These are phyloP conservation scores for Notothenia coriiceps DNA, from an alignment of 2,113 vertebrate species.

Conservation along the genomic window DNA sequence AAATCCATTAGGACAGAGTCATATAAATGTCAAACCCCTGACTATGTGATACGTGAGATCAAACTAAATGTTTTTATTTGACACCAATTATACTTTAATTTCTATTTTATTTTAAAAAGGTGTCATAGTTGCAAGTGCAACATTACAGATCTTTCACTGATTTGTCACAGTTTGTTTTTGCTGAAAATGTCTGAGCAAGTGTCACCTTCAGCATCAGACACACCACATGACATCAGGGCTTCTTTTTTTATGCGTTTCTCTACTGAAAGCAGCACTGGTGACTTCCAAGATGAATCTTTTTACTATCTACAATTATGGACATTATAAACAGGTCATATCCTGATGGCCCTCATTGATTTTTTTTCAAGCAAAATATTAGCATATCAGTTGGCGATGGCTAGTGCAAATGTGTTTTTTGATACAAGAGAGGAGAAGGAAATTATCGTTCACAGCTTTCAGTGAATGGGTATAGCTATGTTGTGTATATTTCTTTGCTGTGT, in stretches of 20 bases:
- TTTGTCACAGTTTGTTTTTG: constrained; percentile 34
- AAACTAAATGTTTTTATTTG: constrained; percentile 29
- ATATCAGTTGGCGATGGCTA: constrained; percentile 7
- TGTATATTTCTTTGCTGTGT: constrained; percentile 17
- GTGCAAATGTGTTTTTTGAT: constrained; percentile 41
- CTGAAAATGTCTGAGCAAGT: constrained; percentile 51
- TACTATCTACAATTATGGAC: constrained; percentile 37
- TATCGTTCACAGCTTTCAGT: constrained; percentile 20
- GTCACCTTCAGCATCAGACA: constrained; percentile 53
- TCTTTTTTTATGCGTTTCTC: constrained; percentile 21
- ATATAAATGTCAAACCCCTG: constrained; percentile 50
- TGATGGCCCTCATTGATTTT: constrained; percentile 25
- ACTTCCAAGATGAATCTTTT: not conserved
- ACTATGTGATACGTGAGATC: constrained; percentile 24
- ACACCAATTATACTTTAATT: not conserved
- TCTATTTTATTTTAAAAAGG: not conserved
- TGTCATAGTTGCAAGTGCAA: constrained; percentile 12
- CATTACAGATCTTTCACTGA: constrained; percentile 29
- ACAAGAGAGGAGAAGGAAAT: constrained; percentile 28
- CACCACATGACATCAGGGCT: constrained; percentile 24
- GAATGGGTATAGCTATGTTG: constrained; percentile 10
- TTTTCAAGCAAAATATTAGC: constrained; percentile 18
- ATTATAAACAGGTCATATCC: constrained; percentile 26
- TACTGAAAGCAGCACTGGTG: constrained; percentile 3
- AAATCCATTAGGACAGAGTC: constrained; percentile 50